A percentile compares a stretch with the other conserved stretches of the same genome.
Evolutionary conservation across 2,797 vertebrate genomes (phyloP).

Genomic region (Hydrocynus forskahlii): DNA sequence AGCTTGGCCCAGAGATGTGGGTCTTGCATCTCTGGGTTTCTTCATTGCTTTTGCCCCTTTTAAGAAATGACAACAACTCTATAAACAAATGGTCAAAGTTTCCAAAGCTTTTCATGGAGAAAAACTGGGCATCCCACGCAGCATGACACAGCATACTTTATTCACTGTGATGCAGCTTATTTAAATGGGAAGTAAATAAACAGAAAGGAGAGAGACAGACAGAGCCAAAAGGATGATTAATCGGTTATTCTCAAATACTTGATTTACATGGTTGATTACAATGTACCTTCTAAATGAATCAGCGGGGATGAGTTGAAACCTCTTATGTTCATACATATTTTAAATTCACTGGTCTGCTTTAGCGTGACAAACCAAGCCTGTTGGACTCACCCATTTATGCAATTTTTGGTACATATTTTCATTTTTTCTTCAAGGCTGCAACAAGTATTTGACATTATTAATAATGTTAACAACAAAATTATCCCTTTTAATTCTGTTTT

Average conservation of each 20-base stretch:
- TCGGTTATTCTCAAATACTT: neutral
- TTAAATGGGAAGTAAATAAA: neutral
- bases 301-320: too few relatives aligned
- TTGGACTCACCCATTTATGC: too few relatives aligned
- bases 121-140: neutral
- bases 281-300: too few relatives aligned
- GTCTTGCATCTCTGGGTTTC: conserved; percentile 12
- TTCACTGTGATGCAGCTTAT: neutral
- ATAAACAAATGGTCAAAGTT: conserved; percentile 22
- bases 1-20: neutral
- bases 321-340: too few relatives aligned
- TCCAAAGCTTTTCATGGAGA: conserved; percentile 17
- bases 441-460: too few relatives aligned
- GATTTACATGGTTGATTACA: too few relatives aligned
- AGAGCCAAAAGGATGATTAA: neutral
- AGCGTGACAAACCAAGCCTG: too few relatives aligned
- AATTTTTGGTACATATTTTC: too few relatives aligned
- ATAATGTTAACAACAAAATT: too few relatives aligned
- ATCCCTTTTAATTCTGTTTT: too few relatives aligned
- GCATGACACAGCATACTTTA: neutral
- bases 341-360: too few relatives aligned
- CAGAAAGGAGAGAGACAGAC: neutral
- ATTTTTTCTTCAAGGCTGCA: too few relatives aligned
- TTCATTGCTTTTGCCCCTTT: neutral
- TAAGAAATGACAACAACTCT: conserved; percentile 18